phyloP scores from a whole-genome alignment of 1,140 invertebrate genomes.

The Hyles euphorbiae region DNA sequence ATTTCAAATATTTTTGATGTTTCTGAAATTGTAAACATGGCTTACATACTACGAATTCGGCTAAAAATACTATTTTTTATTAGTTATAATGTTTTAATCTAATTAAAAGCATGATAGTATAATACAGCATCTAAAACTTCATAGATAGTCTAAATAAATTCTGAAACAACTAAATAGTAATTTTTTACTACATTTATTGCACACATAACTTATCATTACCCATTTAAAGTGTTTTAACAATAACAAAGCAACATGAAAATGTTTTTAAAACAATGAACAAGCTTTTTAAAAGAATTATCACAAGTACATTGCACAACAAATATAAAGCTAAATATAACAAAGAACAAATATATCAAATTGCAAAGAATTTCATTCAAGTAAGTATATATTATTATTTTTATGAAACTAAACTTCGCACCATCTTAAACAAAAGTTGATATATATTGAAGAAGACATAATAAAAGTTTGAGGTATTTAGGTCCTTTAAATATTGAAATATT shows the following conservation, averaged over 20 bases:
- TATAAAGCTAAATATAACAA: background rate
- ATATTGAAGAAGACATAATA: too few relatives aligned
- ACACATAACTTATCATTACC: conserved; percentile 45
- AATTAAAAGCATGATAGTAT: background rate
- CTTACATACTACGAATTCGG: background rate
- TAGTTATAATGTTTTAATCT: background rate
- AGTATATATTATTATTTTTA: too few relatives aligned
- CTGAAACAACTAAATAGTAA: background rate
- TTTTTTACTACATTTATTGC: conserved; percentile 31
- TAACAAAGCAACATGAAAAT: background rate
- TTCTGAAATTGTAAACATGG: background rate
- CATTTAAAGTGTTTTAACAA: conserved; percentile 24
- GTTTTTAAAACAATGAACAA: conserved; percentile 1
- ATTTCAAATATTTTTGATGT: background rate
- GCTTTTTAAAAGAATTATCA: conserved; percentile 12
- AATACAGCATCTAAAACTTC: background rate
- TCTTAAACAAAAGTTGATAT: too few relatives aligned
- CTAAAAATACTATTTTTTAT: background rate
- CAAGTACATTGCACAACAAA: conserved; percentile 15
- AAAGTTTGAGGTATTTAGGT: too few relatives aligned
- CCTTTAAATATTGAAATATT: too few relatives aligned
- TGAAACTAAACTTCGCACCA: too few relatives aligned
- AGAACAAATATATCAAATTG: background rate
- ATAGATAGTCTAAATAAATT: background rate
- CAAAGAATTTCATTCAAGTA: too few relatives aligned